Percentiles rank a stretch among this genome's conserved stretches.
phyloP scores from a whole-genome alignment of 2,888 invertebrate genomes.

The Hesperia comma region DNA sequence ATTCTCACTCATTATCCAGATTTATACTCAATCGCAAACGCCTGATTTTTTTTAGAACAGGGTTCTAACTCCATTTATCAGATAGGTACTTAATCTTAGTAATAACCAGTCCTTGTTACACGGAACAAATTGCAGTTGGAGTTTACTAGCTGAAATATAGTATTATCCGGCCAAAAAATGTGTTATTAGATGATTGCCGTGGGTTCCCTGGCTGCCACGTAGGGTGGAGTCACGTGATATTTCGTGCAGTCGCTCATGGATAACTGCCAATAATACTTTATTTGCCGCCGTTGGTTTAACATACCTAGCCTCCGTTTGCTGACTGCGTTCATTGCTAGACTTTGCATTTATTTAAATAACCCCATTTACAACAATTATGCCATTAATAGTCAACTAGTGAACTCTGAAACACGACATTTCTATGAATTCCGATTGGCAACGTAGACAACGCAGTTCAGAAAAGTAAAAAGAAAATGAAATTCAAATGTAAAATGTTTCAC shows the following conservation, averaged over 20 bases:
- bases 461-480: too few relatives aligned
- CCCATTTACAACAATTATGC: constrained; percentile 62
- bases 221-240: constrained; percentile 65
- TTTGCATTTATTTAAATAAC: constrained; percentile 62
- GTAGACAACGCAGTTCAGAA: not conserved
- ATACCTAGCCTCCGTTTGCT: constrained; percentile 38
- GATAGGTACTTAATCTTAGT: not conserved
- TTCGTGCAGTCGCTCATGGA: constrained; percentile 64
- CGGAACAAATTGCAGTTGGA: constrained; percentile 15
- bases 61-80: not conserved
- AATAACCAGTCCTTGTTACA: constrained; percentile 1
- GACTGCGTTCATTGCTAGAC: constrained; percentile 55
- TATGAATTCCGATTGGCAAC: constrained; percentile 42
- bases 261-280: constrained; percentile 62
- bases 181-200: constrained; percentile 35
- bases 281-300: constrained; percentile 59
- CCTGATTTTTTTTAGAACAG: not conserved
- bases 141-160: constrained; percentile 15
- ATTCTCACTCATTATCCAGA: not conserved
- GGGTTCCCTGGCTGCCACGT: constrained; percentile 34
- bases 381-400: constrained; percentile 56
- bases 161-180: constrained; percentile 12
- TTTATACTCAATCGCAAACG: not conserved
- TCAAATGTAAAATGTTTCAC: too few relatives aligned
- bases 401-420: constrained; percentile 52